phyloP scores from a whole-genome alignment of 2,113 vertebrate species.

The Spilogale gracilis region DNA sequence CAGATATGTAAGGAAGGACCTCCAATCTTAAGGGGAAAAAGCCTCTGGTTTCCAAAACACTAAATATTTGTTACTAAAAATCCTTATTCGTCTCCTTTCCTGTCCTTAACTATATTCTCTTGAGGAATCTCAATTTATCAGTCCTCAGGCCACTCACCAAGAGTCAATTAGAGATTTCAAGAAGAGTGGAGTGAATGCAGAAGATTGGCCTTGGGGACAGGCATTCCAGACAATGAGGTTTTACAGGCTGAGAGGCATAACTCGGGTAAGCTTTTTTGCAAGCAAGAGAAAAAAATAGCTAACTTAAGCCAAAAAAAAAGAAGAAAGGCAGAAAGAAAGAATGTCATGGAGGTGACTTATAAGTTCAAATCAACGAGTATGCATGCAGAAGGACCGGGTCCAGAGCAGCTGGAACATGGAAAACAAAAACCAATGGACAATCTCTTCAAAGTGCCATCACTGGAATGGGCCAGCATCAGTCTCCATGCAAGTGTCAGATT shows the following conservation, averaged over 20 bases:
- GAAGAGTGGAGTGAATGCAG: neutral
- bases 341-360: neutral
- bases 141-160: neutral
- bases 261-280: neutral
- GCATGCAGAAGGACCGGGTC: neutral
- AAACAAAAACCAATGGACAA: neutral
- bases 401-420: neutral
- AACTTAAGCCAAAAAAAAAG: neutral
- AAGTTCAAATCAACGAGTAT: constrained; percentile 17
- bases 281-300: neutral
- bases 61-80: constrained; percentile 49
- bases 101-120: constrained; percentile 3
- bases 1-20: constrained; percentile 61
- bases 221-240: neutral
- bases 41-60: constrained; percentile 3
- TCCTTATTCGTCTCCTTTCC: neutral
- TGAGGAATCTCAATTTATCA: neutral
- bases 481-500: constrained; percentile 7
- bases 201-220: neutral
- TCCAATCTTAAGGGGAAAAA: constrained; percentile 47
- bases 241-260: neutral
- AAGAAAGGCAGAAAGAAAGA: neutral
- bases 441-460: neutral
- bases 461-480: neutral
- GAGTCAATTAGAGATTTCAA: neutral